A percentile compares a stretch with the other conserved stretches of the same genome.
Conservation (phyloP, 2,797 vertebrate species). For the Phyllotis vaccarum region DNA sequence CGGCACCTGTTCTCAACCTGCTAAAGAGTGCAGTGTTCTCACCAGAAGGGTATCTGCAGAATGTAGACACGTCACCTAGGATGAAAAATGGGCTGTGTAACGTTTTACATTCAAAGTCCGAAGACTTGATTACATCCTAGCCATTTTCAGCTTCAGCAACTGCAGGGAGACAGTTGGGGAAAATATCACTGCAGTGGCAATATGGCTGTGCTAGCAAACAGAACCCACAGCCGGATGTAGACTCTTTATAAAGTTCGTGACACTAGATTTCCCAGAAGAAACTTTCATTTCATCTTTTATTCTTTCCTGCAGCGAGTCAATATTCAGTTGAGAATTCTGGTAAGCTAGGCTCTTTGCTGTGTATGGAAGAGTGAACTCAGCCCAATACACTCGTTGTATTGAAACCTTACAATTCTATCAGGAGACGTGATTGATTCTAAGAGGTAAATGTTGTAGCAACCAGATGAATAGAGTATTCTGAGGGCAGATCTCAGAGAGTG, state of each 20-base stretch:
- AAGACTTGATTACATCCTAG: constrained; percentile 65
- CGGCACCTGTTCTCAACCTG: constrained; percentile 80
- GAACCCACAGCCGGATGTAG: neutral
- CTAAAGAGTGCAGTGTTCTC: constrained; percentile 72
- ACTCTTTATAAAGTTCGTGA: neutral
- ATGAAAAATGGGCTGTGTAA: constrained; percentile 62
- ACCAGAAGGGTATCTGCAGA: constrained; percentile 78
- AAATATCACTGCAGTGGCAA: constrained; percentile 16
- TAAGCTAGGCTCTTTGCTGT: neutral
- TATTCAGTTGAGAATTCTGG: neutral
- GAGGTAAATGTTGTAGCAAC: neutral
- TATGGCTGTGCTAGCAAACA: neutral
- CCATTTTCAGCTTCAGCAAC: constrained; percentile 60
- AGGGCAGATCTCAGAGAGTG: neutral
- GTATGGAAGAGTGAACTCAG: neutral
- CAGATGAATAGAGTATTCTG: neutral
- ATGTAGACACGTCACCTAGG: constrained; percentile 59
- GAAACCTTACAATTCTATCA: neutral
- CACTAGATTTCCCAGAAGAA: neutral
- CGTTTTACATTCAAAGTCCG: constrained; percentile 59
- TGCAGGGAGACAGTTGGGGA: constrained; percentile 52
- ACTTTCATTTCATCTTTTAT: constrained; percentile 12
- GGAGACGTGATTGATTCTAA: neutral
- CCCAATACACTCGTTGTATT: neutral
- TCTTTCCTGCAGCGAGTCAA: neutral